Conservation (phyloP, 2,113 vertebrate species). For the Cebidichthys violaceus region DNA sequence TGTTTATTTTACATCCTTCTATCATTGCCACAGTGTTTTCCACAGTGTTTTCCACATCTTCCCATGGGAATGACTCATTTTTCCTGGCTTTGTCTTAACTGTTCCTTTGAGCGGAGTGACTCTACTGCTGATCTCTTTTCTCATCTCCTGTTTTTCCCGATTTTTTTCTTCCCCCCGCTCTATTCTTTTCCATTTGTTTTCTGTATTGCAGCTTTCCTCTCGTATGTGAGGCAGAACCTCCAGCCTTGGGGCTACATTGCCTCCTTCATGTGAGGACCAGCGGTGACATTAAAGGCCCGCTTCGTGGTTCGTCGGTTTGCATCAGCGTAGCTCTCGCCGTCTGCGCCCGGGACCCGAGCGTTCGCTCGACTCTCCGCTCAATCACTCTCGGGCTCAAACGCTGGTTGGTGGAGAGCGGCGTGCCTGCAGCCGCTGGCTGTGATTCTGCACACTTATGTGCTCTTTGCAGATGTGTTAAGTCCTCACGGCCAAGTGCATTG, state of each 20-base stretch:
- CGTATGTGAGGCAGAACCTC: constrained; percentile 56
- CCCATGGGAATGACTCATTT: constrained; percentile 62
- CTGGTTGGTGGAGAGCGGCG: constrained; percentile 50
- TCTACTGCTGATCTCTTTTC: constrained; percentile 15
- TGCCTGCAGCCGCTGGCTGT: constrained; percentile 39
- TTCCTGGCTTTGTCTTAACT: constrained; percentile 66
- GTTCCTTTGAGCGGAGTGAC: constrained; percentile 55
- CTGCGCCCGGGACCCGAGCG: constrained; percentile 39
- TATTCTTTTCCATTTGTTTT: constrained; percentile 45
- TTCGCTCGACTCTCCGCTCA: constrained; percentile 37
- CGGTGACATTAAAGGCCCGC: constrained; percentile 80
- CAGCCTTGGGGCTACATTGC: constrained; percentile 73
- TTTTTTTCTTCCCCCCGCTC: constrained; percentile 22
- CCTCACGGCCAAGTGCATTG: constrained; percentile 32
- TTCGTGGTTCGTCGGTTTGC: constrained; percentile 77
- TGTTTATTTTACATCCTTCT: constrained; percentile 32
- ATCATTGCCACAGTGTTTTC: constrained; percentile 43
- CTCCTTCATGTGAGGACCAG: constrained; percentile 79
- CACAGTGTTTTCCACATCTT: constrained; percentile 36
- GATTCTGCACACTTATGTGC: constrained; percentile 52
- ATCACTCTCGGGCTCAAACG: constrained; percentile 46
- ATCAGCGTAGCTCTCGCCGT: constrained; percentile 72
- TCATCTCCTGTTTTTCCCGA: constrained; percentile 23
- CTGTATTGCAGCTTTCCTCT: constrained; percentile 32
- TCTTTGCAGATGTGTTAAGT: constrained; percentile 51